Base-by-base conservation (phyloP, 2,888 invertebrate species). In the Epinotia ramella region DNA sequence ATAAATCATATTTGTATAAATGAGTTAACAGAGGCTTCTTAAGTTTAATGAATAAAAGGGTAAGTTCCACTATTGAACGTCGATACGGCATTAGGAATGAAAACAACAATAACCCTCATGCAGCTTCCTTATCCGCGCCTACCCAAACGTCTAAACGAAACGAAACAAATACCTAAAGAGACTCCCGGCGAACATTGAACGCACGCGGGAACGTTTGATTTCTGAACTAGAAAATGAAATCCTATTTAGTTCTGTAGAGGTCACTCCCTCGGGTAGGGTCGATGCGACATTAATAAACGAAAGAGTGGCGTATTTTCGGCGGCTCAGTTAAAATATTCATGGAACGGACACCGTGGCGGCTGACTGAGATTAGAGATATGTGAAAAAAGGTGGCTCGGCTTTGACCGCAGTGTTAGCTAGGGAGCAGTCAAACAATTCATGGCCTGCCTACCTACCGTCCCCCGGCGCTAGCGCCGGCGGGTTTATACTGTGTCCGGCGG, bases 171-270 rank as follows among this genome's bases (percentile, higher is more conserved):
- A 87, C 84, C 86, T 85, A 84, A 83, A 84, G 86, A 87, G 86
- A 85, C 82, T 80, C 80, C 76, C 80, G 85, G 82, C 85, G 86
- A 87, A 86, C 86, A 87, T 85, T 82, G 87, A 83, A 81, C 83
- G 78, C 79, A 81, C 81, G 84, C 86, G 85, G 90, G 88, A 87
- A 79, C 89, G 87, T 91, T 91, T 93, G 91, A 91, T 89, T 90
- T 84, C 86, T 91, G 89, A 89, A 93, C 90, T 92, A 93, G 93
- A 93, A 93, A 93, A 93, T 91, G 88, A 90, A 93, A 91, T 89
- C 88, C 87, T 87, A 89, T 92, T 91, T 90, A 91, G 88, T 86
- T 86, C 83, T 84, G 82, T 83, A 82, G 84, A 81, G 81, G 79
- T 79, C 78, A 73, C 77, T 88, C 89, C 91, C 87, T 70, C 57